A percentile compares a stretch with the other conserved stretches of the same genome.
These are phyloP conservation scores for Acrobasis suavella DNA, from an alignment of 2,888 invertebrate species.

Conservation along the genomic window DNA sequence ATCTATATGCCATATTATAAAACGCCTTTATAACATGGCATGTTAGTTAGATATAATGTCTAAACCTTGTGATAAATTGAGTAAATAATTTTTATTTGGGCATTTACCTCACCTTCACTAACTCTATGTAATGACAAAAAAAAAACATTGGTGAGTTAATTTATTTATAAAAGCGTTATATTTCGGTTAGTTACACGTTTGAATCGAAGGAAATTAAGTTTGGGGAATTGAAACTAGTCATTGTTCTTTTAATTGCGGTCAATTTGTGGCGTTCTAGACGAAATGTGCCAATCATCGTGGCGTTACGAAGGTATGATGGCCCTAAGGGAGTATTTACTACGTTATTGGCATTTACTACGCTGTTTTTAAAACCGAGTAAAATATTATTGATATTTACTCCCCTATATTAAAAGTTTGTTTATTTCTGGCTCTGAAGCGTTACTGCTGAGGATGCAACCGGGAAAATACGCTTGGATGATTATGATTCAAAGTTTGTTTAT, in stretches of 20 bases:
- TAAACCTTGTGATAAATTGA: background rate
- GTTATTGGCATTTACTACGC: background rate
- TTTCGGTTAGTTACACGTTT: constrained; percentile 72
- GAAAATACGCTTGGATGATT: too few relatives aligned
- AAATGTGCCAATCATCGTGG: constrained; percentile 75
- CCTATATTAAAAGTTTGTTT: too few relatives aligned
- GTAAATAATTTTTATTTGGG: background rate
- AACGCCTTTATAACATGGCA: too few relatives aligned
- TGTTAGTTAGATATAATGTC: background rate
- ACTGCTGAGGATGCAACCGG: too few relatives aligned
- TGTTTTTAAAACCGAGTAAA: background rate
- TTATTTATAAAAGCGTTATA: constrained; percentile 61
- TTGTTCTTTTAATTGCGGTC: constrained; percentile 81
- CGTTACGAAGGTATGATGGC: constrained; percentile 39
- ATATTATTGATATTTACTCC: too few relatives aligned
- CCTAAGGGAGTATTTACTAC: constrained; percentile 30
- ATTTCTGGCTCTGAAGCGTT: too few relatives aligned
- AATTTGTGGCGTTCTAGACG: constrained; percentile 78
- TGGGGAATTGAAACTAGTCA: constrained; percentile 79
- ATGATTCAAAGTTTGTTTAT: too few relatives aligned
- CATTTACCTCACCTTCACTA: background rate
- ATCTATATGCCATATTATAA: too few relatives aligned
- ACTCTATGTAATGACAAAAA: constrained; percentile 18
- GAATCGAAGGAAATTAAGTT: constrained; percentile 77
- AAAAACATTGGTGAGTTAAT: constrained; percentile 39